Evolutionary conservation across 37 sponge, comb jelly and placozoan genomes (phyloP).

Genomic region (Lycopodina hypogea): DNA sequence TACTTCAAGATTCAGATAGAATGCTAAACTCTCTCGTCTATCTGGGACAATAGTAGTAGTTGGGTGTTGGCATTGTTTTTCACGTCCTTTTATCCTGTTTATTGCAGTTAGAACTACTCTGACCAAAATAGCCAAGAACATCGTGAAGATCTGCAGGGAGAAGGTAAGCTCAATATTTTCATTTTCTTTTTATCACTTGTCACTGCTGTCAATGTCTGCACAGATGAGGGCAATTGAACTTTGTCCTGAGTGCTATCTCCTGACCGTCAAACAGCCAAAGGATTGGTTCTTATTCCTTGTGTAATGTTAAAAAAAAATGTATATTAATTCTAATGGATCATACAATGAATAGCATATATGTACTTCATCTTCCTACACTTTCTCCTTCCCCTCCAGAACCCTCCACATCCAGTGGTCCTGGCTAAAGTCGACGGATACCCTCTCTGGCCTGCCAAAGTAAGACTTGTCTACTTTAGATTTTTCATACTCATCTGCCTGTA

Average conservation of each 20-base stretch:
- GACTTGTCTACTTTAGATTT: background rate
- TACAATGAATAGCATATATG: too few species aligned
- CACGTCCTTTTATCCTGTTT: background rate
- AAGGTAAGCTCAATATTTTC: conserved; percentile 76
- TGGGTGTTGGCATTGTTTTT: too few species aligned
- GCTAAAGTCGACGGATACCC: conserved; percentile 93
- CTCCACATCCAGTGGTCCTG: conserved; percentile 81
- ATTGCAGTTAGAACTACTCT: conserved; percentile 66
- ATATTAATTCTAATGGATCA: background rate
- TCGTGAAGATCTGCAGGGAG: conserved; percentile 73
- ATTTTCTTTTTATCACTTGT: background rate
- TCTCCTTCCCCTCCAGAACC: conserved; percentile 22
- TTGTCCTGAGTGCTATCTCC: conserved; percentile 83
- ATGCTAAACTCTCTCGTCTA: too few species aligned
- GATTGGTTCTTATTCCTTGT: conserved; percentile 89
- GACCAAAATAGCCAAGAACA: conserved; percentile 84
- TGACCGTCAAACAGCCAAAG: conserved; percentile 67
- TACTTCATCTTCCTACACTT: too few species aligned
- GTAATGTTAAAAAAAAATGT: conserved; percentile 39
- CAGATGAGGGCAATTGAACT: conserved; percentile 89
- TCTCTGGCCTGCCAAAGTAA: conserved; percentile 92
- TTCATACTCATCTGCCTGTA: background rate
- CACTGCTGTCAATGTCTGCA: background rate
- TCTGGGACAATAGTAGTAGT: background rate
- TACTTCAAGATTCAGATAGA: background rate